Conservation (phyloP, 1,140 invertebrate species). For the Drosophila prosaltans region DNA sequence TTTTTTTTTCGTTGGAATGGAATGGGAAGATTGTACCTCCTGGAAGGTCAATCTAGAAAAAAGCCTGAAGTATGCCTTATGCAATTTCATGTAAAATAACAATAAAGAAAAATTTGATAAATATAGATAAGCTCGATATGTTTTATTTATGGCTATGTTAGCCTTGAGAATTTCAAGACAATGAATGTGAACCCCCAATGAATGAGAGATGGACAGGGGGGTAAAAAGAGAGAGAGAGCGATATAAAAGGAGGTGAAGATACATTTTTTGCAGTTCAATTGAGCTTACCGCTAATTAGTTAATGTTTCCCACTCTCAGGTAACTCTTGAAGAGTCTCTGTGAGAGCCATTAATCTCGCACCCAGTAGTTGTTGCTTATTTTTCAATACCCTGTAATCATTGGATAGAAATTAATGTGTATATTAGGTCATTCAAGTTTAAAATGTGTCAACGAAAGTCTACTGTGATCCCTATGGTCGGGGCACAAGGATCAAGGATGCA, state of each 20-base stretch:
- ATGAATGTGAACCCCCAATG: not conserved
- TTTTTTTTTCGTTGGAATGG: not conserved
- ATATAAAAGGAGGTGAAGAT: slow-evolving; percentile 30
- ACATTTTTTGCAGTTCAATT: slow-evolving; percentile 69
- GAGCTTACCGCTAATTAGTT: slow-evolving; percentile 69
- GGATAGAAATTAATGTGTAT: not conserved
- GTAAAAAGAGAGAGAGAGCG: not conserved
- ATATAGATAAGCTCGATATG: slow-evolving; percentile 8
- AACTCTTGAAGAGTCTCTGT: not conserved
- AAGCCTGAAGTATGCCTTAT: slow-evolving; percentile 1
- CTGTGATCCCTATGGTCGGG: too few species aligned
- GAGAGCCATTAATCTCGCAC: slow-evolving; percentile 42
- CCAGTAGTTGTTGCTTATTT: slow-evolving; percentile 14
- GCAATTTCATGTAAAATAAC: slow-evolving; percentile 13
- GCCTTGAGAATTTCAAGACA: slow-evolving; percentile 6
- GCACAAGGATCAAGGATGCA: too few species aligned
- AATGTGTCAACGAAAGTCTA: too few species aligned
- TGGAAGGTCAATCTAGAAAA: slow-evolving; percentile 5
- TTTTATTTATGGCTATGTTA: slow-evolving; percentile 10
- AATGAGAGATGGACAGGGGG: too few species aligned
- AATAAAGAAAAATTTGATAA: slow-evolving; percentile 5
- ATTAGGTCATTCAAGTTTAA: too few species aligned
- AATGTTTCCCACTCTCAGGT: slow-evolving; percentile 6
- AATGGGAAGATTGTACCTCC: too few species aligned
- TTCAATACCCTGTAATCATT: not conserved